Evolutionary conservation across 1,140 invertebrate genomes (phyloP).

Genomic region (Lasaia peninsularis): DNA sequence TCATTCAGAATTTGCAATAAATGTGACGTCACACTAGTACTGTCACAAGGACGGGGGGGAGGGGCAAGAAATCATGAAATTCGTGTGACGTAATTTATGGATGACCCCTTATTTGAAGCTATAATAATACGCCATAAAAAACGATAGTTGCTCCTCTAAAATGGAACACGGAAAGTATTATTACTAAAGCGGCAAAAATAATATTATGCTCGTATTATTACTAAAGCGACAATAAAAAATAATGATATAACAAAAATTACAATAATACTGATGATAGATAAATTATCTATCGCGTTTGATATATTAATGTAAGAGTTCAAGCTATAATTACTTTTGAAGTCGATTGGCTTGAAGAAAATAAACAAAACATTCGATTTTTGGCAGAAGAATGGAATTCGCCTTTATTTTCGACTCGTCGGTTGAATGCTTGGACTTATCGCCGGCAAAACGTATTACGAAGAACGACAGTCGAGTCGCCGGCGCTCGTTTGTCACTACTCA

Average conservation of each 20-base stretch:
- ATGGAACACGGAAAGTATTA: too few species aligned
- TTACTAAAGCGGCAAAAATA: too few species aligned
- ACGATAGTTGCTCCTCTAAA: too few species aligned
- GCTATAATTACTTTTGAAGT: conserved; percentile 22
- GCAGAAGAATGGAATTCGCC: conserved; percentile 53
- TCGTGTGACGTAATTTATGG: too few species aligned
- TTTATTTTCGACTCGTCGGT: conserved; percentile 54
- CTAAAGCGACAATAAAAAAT: too few species aligned
- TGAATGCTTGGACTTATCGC: conserved; percentile 28
- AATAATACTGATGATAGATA: background rate
- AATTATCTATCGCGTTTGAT: background rate
- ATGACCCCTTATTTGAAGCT: too few species aligned
- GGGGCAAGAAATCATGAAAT: too few species aligned
- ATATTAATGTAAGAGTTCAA: conserved; percentile 1
- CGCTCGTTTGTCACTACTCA: conserved; percentile 30
- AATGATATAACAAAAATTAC: background rate
- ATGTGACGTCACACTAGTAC: too few species aligned
- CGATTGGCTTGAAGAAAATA: conserved; percentile 41
- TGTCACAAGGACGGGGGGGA: too few species aligned
- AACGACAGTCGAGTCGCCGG: conserved; percentile 31
- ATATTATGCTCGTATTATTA: too few species aligned
- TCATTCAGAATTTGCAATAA: too few species aligned
- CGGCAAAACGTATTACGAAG: conserved; percentile 20
- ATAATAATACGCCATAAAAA: too few species aligned
- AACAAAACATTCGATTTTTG: conserved; percentile 57